A percentile compares a stretch with the other conserved stretches of the same genome.
Evolutionary conservation across 2,113 vertebrate species (phyloP).

Genomic region (Odontesthes bonariensis): DNA sequence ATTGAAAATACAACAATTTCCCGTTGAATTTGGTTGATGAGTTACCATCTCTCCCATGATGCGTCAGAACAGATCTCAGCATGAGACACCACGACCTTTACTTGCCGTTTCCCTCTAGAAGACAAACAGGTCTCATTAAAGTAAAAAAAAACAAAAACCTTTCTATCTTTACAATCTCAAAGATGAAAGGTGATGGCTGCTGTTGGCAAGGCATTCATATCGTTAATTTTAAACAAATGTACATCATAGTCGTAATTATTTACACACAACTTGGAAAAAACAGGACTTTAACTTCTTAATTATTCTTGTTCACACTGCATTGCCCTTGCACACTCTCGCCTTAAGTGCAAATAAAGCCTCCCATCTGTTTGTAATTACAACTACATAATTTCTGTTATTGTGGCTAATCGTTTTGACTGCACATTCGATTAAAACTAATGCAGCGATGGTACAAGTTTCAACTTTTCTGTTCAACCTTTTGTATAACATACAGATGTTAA

Average conservation of each 20-base stretch:
- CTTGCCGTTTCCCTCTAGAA: conserved; percentile 38
- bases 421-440: conserved; percentile 98
- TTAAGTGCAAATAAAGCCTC: conserved; percentile 99
- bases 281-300: conserved; percentile 98
- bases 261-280: conserved; percentile 88
- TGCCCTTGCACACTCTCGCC: conserved; percentile 95
- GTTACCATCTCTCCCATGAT: conserved; percentile 39
- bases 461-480: conserved; percentile 34
- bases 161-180: conserved; percentile 24
- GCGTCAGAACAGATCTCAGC: conserved; percentile 46
- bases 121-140: conserved; percentile 50
- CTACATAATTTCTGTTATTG: conserved; percentile 98
- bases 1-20: too few species aligned
- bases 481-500: conserved; percentile 16
- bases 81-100: conserved; percentile 25
- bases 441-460: conserved; percentile 71
- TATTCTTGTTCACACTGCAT: conserved; percentile 99
- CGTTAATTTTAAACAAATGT: conserved; percentile 98
- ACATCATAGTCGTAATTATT: conserved; percentile 96
- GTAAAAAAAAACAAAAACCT: conserved; percentile 19
- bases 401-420: conserved; percentile 99
- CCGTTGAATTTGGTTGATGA: conserved; percentile 27
- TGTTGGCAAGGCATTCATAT: conserved; percentile 89
- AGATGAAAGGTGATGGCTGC: conserved; percentile 44
- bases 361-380: conserved; percentile 99